Evolutionary conservation across 2,113 vertebrate genomes (phyloP), one percentile per base, ranked within the genome.

Genomic region (Amphilophus citrinellus): DNA sequence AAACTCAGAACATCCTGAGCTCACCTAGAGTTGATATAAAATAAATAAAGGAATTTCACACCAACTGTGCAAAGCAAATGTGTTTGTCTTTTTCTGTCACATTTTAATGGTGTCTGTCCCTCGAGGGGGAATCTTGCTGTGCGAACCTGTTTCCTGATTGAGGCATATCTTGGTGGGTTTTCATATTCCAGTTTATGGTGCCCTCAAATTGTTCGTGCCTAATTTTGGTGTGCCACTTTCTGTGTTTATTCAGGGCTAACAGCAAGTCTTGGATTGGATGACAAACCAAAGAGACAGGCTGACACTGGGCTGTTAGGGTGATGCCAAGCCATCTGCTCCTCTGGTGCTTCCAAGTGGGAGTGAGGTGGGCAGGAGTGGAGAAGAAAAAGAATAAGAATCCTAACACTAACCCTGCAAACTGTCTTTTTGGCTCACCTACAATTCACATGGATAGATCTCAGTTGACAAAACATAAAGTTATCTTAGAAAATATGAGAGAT

Each of bases 251-350:
- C 84, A 53, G 83, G 87, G 81, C 89, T 91, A 93, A 94, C 90
- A 89, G 90, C 84, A 79, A 86, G 90, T 88, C 83, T 86, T 93
- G 90, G 92, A 90, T 92, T 87, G 86, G 86, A 87, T 89, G 90
- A 89, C 63, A 87, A 93, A 89, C 85, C 90, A 79, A 89, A 87
- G 92, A 88, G 87, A 92, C 84, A 87, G 84, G 84, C 91, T 88
- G 87, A 93, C 91, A 90, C 88, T 87, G 87, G 91, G 88, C 85
- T 91, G 91, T 90, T 83, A 81, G 90, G 92, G 92, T 93, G 90
- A 90, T 94, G 93, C 95, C 94, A 94, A 93, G 92, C 94, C 94
- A 95, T 95, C 95, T 96, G 95, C 89, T 94, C 86, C 60, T 89
- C 89, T 66, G 79, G 59, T 90, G 92, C 87, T 89, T 93, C 90